Conservation (phyloP, 2,888 invertebrate species). For the Steinernema scapterisci region DNA sequence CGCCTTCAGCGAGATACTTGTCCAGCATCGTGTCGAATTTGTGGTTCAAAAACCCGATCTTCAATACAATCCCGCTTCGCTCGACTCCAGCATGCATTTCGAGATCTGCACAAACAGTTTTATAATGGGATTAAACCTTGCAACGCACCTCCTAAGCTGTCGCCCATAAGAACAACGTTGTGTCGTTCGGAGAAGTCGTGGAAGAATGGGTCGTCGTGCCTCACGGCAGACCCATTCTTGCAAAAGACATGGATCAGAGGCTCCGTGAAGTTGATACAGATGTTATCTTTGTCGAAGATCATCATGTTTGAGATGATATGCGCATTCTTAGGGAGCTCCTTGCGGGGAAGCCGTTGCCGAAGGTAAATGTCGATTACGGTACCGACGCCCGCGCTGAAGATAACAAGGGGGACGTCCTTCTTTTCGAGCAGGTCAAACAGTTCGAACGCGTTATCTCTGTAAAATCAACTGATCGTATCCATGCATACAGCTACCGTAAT, state of each 20-base stretch:
- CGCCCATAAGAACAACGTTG: slow-evolving; percentile 88
- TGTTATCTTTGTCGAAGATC: slow-evolving; percentile 58
- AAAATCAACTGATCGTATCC: neutral
- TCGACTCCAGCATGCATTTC: slow-evolving; percentile 88
- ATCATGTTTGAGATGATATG: slow-evolving; percentile 67
- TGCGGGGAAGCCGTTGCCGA: slow-evolving; percentile 71
- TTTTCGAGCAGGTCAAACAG: slow-evolving; percentile 34
- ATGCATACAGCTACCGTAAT: neutral
- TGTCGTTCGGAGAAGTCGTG: slow-evolving; percentile 74
- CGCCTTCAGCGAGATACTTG: slow-evolving; percentile 71
- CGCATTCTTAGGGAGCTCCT: slow-evolving; percentile 51
- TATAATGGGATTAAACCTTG: no score
- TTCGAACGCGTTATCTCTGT: neutral
- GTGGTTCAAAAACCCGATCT: slow-evolving; percentile 85
- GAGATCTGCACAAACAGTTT: no score
- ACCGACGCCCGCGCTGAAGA: slow-evolving; percentile 85
- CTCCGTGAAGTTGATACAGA: slow-evolving; percentile 75
- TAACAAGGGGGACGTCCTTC: slow-evolving; percentile 78
- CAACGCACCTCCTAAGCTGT: slow-evolving; percentile 77
- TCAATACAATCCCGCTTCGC: slow-evolving; percentile 74
- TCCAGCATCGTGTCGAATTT: slow-evolving; percentile 68
- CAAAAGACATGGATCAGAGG: slow-evolving; percentile 88
- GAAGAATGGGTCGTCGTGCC: slow-evolving; percentile 76
- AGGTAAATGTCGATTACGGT: slow-evolving; percentile 82
- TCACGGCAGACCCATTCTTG: slow-evolving; percentile 84